Percentiles rank a stretch among this genome's conserved stretches.
Conservation (phyloP, 1,140 invertebrate species). For the Halotydeus destructor region DNA sequence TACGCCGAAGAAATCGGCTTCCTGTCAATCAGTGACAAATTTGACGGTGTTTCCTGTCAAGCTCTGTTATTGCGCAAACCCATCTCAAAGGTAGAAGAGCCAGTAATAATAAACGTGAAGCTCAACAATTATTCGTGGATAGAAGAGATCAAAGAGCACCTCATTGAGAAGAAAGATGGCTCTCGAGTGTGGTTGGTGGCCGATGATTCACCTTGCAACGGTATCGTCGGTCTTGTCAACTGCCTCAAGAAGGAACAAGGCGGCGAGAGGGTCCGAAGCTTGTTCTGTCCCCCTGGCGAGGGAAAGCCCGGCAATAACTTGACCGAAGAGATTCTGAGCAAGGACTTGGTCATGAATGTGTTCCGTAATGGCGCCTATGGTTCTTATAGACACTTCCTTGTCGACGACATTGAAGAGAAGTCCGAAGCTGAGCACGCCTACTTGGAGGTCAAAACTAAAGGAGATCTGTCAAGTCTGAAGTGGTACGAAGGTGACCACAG, state of each 20-base stretch:
- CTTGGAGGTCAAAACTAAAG: conserved; percentile 59
- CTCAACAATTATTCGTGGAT: too few relatives aligned
- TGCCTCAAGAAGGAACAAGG: conserved; percentile 65
- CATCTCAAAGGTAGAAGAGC: too few relatives aligned
- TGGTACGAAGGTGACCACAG: conserved; percentile 63
- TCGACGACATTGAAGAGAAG: not conserved
- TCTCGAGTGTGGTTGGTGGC: conserved; percentile 39
- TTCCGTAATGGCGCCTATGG: conserved; percentile 52
- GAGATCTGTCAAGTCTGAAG: conserved; percentile 68
- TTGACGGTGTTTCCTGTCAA: too few relatives aligned
- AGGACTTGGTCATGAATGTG: conserved; percentile 65
- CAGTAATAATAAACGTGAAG: too few relatives aligned
- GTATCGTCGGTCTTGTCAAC: conserved; percentile 64
- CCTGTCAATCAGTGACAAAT: too few relatives aligned
- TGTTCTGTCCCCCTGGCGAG: not conserved
- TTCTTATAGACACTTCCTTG: conserved; percentile 48
- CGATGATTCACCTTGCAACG: conserved; percentile 31
- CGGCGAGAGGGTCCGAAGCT: conserved; percentile 41
- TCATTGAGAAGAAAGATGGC: too few relatives aligned
- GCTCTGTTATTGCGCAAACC: too few relatives aligned
- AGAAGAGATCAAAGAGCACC: too few relatives aligned
- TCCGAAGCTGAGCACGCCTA: conserved; percentile 57
- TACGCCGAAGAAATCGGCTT: too few relatives aligned
- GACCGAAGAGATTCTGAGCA: conserved; percentile 26
- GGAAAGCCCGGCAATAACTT: not conserved